Evolutionary conservation across 1,140 invertebrate species (phyloP).

Genomic region (Nilaparvata lugens): DNA sequence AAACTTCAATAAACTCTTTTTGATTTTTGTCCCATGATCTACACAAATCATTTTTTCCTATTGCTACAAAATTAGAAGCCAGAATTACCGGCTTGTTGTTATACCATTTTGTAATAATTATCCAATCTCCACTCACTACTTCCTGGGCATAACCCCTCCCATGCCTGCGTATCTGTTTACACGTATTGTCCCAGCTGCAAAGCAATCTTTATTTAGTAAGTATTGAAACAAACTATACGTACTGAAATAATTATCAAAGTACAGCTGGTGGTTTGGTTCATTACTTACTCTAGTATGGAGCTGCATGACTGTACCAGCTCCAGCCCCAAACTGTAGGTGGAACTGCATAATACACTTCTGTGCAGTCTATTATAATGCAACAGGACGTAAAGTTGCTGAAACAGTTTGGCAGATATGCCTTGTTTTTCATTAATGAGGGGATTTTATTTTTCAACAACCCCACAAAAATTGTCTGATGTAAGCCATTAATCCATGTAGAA

Average conservation of each 20-base stretch:
- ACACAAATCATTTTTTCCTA: slow-evolving; percentile 14
- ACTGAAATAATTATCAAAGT: slow-evolving; percentile 14
- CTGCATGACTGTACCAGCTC: not conserved
- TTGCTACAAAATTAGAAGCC: slow-evolving; percentile 17
- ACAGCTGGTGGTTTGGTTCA: not conserved
- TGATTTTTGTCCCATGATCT: slow-evolving; percentile 28
- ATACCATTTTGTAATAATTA: slow-evolving; percentile 17
- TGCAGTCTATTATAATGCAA: no score
- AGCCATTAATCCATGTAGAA: no score
- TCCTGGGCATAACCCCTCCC: slow-evolving; percentile 7
- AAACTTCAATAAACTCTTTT: slow-evolving; percentile 24
- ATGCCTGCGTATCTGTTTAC: not conserved
- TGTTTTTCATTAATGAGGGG: no score
- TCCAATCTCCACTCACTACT: slow-evolving; percentile 13
- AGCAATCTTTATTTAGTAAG: slow-evolving; percentile 4
- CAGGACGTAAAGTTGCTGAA: no score
- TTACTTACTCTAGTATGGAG: not conserved
- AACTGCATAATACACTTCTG: no score
- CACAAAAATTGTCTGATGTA: no score
- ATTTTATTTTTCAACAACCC: no score
- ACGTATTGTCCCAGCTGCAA: slow-evolving; percentile 8
- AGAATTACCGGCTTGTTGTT: slow-evolving; percentile 9
- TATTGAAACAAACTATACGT: not conserved
- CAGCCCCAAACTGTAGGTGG: slow-evolving; percentile 3
- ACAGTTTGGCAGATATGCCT: no score